A percentile compares a stretch with the other conserved stretches of the same genome.
Conservation (phyloP, 2,888 invertebrate genomes). For the Agrotis ipsilon region DNA sequence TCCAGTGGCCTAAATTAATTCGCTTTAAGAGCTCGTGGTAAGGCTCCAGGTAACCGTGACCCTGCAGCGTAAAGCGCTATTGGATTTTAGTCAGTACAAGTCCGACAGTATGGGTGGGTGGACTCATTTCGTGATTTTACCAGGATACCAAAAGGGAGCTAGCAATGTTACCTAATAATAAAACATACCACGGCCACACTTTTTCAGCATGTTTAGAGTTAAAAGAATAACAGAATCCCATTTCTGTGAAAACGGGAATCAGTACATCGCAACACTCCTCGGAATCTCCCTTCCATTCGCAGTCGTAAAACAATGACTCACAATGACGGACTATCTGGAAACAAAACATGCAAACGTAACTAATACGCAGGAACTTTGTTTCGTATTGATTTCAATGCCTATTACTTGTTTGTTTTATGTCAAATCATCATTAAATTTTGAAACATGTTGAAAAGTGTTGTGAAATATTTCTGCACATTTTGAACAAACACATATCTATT, state of each 20-base stretch:
- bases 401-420: background rate
- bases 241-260: slow-evolving; percentile 94
- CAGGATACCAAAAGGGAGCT: background rate
- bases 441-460: too few relatives aligned
- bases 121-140: too few relatives aligned
- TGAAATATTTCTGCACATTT: background rate
- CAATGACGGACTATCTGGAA: slow-evolving; percentile 91
- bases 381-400: slow-evolving; percentile 1
- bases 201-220: slow-evolving; percentile 92
- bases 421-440: background rate
- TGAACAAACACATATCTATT: background rate
- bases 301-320: slow-evolving; percentile 91
- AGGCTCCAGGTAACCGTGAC: too few relatives aligned
- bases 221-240: slow-evolving; percentile 94
- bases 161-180: background rate
- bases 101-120: too few relatives aligned
- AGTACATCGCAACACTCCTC: slow-evolving; percentile 93
- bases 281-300: slow-evolving; percentile 93
- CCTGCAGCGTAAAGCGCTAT: too few relatives aligned
- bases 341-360: slow-evolving; percentile 6
- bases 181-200: slow-evolving; percentile 88
- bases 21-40: too few relatives aligned
- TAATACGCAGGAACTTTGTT: background rate
- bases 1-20: too few relatives aligned
- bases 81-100: too few relatives aligned